Conservation (phyloP, 2,113 vertebrate species). For the Sitta europaea region DNA sequence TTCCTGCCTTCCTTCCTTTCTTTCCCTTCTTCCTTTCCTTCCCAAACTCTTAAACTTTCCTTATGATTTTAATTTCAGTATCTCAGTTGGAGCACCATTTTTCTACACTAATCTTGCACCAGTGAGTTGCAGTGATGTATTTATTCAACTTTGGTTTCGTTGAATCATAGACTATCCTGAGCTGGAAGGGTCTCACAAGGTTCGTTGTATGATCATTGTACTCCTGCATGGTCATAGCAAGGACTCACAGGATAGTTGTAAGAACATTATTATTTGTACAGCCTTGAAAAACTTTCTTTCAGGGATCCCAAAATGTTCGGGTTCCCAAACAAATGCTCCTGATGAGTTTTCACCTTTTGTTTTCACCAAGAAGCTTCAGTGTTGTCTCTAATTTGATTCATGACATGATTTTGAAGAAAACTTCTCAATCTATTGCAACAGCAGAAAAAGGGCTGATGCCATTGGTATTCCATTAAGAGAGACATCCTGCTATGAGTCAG, state of each 20-base stretch:
- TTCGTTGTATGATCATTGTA: no score
- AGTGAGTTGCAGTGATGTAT: background rate
- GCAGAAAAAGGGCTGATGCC: background rate
- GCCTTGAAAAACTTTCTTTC: background rate
- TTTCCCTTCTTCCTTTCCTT: no score
- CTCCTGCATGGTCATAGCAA: background rate
- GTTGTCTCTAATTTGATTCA: background rate
- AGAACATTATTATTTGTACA: background rate
- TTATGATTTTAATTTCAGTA: background rate
- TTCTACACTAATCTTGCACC: background rate
- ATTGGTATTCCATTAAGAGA: background rate
- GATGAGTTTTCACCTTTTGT: background rate
- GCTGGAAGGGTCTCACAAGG: background rate
- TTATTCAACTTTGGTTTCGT: background rate
- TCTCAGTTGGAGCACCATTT: background rate
- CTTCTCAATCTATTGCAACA: background rate
- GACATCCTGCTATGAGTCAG: slow-evolving; percentile 8
- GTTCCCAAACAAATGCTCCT: background rate
- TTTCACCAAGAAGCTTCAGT: background rate
- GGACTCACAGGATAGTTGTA: background rate
- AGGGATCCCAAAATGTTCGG: background rate
- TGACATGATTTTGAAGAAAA: background rate
- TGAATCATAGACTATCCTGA: background rate
- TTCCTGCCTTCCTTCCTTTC: no score
- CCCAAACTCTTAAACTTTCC: background rate